Base-by-base conservation (phyloP, 2,888 invertebrate genomes). In the Stegana nigrithorax region DNA sequence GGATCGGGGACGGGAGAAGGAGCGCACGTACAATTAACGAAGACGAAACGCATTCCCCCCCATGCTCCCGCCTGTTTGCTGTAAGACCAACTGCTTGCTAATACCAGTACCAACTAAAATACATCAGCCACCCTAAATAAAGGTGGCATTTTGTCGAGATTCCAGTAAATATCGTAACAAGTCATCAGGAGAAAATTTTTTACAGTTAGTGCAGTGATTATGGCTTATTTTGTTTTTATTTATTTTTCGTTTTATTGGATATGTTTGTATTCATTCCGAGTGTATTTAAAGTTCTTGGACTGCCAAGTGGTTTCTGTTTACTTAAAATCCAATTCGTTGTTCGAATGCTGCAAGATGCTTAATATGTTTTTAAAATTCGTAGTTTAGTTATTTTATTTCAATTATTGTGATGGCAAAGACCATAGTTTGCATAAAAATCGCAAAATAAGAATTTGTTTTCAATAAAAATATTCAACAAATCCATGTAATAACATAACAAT, bases 131-230 rank as follows among this genome's bases (percentile, higher is more conserved):
- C 53, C 53, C 53, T 36, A 55, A 53, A 32, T 32, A 32, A 53
- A 53, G 32, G 53, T 53, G 53, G 19, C 53, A 55, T 19, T 55
- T 32, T 55, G 53, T 36, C 36, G 21, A 36, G 32, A 55, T 55
- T 55, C 53, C 53, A 55, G 36, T 55, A 55, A 55, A 55, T 55
- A 32, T 17, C 36, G 27, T 47, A n/a, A n/a, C n/a, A n/a, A n/a
- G n/a, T n/a, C n/a, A n/a, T n/a, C n/a, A n/a, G n/a, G n/a, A n/a
- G n/a, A n/a, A n/a, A n/a, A n/a, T n/a, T n/a, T n/a, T n/a, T n/a
- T n/a, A n/a, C n/a, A n/a, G n/a, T n/a, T n/a, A n/a, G n/a, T n/a
- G n/a, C n/a, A n/a, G n/a, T n/a, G n/a, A n/a, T n/a, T n/a, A n/a
- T n/a, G n/a, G n/a, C n/a, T n/a, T n/a, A n/a, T n/a, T n/a, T n/a